Base-by-base conservation (phyloP, 1,140 invertebrate genomes). In the Eubasilissa regina region DNA sequence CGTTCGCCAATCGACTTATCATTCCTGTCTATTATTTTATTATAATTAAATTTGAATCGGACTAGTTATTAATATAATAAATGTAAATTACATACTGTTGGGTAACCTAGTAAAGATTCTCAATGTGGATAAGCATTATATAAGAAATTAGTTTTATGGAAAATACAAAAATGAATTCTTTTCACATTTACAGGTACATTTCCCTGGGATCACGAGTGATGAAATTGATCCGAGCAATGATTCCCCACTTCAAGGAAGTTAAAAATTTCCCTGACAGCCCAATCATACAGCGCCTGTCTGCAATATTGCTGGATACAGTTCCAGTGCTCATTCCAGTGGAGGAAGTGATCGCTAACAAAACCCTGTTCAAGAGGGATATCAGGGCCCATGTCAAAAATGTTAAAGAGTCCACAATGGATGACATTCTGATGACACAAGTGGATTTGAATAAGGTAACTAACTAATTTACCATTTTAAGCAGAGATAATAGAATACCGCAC, bases 131-230 rank as follows among this genome's bases (percentile, higher is more conserved):
- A n/a, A n/a, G n/a, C n/a, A n/a, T n/a, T n/a, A n/a, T n/a, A n/a
- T n/a, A n/a, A n/a, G n/a, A n/a, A n/a, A n/a, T n/a, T n/a, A n/a
- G n/a, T n/a, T n/a, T n/a, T n/a, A n/a, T n/a, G n/a, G n/a, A n/a
- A n/a, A n/a, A n/a, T n/a, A n/a, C n/a, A n/a, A n/a, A n/a, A n/a
- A n/a, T 51, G n/a, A 13, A 1, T 35, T 1, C 15, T 73, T n/a
- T 19, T 73, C 43, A 0, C 19, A 25, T 64, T 51, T 51, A 4
- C 58, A 82, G 81, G 62, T 82, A 82, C 60, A 25, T 78, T 19
- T 35, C 75, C 11, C 62, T 82, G 45, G 81, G 81, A n/a, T 80
- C 81, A 3, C 60, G 74, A 15, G 51, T 80, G 13, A 78, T 82
- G 81, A 77, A 80, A 56, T 48, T 82, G 11, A 80, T 82, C 19